These are phyloP conservation scores for Nipponacmea schrenckii DNA, from an alignment of 2,888 invertebrate species.

Conservation along the genomic window DNA sequence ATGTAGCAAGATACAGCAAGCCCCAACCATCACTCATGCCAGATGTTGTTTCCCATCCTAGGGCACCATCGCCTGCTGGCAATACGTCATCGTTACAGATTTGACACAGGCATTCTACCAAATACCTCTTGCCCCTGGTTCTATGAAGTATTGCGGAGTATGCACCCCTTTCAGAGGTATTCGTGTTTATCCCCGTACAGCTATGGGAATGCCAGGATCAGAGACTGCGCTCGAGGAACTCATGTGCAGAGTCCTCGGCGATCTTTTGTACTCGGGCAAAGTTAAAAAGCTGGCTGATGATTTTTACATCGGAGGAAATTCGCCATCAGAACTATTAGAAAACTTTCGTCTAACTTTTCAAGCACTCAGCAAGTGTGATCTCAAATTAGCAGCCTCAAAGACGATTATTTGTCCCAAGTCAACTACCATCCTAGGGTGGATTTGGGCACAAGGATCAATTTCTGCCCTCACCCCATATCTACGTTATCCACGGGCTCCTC, in stretches of 20 bases:
- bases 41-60: slow-evolving; percentile 26
- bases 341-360: no score
- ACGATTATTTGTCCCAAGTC: slow-evolving; percentile 30
- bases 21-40: slow-evolving; percentile 31
- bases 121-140: no score
- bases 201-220: no score
- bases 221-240: slow-evolving; percentile 36
- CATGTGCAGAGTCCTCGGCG: slow-evolving; percentile 18
- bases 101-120: no score
- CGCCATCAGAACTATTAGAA: no score
- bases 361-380: no score
- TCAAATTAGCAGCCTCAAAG: no score
- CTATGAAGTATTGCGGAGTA: no score
- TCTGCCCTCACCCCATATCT: slow-evolving; percentile 32
- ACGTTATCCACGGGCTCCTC: slow-evolving; percentile 21
- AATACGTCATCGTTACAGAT: no score
- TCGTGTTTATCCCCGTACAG: no score
- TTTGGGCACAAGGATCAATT: slow-evolving; percentile 34
- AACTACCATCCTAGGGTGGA: slow-evolving; percentile 34
- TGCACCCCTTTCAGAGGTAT: no score
- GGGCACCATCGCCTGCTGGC: no score
- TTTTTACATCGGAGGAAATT: slow-evolving; percentile 23
- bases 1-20: slow-evolving; percentile 12
- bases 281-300: slow-evolving; percentile 35
- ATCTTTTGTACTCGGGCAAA: slow-evolving; percentile 22